Evolutionary conservation across 2,888 invertebrate genomes (phyloP).

Genomic region (Meandrusa payeni): DNA sequence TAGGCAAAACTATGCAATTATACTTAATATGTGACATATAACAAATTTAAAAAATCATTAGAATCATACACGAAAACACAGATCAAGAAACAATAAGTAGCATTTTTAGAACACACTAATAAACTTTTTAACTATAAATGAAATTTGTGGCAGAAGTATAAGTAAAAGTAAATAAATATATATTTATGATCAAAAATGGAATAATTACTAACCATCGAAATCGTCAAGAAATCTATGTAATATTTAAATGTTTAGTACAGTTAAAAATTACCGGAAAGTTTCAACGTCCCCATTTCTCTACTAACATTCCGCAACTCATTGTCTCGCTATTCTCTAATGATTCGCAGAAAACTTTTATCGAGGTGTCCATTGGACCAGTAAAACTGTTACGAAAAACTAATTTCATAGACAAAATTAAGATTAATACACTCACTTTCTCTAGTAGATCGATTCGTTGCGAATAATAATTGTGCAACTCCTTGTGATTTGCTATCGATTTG

Average conservation of each 20-base stretch:
- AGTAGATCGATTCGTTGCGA: slow-evolving; percentile 39
- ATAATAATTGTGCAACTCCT: slow-evolving; percentile 9
- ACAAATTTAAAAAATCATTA: too few relatives aligned
- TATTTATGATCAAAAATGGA: too few relatives aligned
- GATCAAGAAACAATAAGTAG: too few relatives aligned
- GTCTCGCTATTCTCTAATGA: neutral
- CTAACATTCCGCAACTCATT: slow-evolving; percentile 1
- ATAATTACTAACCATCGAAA: too few relatives aligned
- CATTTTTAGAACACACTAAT: too few relatives aligned
- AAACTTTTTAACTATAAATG: too few relatives aligned
- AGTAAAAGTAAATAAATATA: too few relatives aligned
- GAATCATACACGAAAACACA: too few relatives aligned
- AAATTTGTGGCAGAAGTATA: too few relatives aligned
- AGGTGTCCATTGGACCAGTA: neutral
- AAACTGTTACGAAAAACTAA: slow-evolving; percentile 35
- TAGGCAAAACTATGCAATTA: too few relatives aligned
- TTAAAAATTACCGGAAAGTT: neutral
- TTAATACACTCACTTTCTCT: slow-evolving; percentile 43
- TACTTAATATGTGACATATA: too few relatives aligned
- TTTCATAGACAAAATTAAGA: slow-evolving; percentile 42
- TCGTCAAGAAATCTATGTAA: too few relatives aligned
- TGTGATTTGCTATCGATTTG: neutral
- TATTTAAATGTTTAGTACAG: neutral
- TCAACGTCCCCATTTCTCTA: neutral
- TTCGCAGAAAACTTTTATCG: slow-evolving; percentile 4